These are phyloP conservation scores for Thaleichthys pacificus DNA, from an alignment of 2,797 vertebrate genomes.

Conservation along the genomic window DNA sequence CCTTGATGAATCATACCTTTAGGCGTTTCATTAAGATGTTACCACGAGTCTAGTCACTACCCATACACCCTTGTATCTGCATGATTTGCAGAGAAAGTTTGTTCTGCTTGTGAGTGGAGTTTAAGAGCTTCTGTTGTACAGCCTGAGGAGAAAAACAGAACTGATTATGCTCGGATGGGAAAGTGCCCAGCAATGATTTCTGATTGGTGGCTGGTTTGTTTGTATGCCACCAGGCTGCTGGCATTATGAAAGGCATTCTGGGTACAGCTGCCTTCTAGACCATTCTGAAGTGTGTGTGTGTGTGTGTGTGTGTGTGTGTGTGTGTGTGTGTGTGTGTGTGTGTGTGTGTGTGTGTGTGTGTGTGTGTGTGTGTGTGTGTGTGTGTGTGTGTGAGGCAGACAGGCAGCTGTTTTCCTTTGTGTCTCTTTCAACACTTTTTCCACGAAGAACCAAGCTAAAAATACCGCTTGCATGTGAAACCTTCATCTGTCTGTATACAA, in stretches of 20 bases:
- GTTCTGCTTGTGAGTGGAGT: background rate
- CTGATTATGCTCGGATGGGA: constrained; percentile 24
- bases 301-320: too few species aligned
- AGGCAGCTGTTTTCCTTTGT: constrained; percentile 22
- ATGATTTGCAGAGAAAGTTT: too few species aligned
- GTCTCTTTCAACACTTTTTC: constrained; percentile 18
- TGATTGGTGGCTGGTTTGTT: constrained; percentile 32
- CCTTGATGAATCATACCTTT: too few species aligned
- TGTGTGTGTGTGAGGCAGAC: too few species aligned
- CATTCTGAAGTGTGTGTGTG: background rate
- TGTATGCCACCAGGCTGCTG: constrained; percentile 19
- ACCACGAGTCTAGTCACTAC: too few species aligned
- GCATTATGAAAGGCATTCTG: constrained; percentile 22
- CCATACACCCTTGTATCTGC: too few species aligned
- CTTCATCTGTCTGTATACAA: background rate
- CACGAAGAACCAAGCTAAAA: constrained; percentile 23
- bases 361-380: too few species aligned
- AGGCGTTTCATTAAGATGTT: too few species aligned
- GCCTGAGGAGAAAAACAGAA: constrained; percentile 23
- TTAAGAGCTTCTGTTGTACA: too few species aligned
- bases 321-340: too few species aligned
- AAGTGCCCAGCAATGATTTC: constrained; percentile 39
- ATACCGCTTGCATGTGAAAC: background rate
- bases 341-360: too few species aligned
- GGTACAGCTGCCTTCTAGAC: constrained; percentile 8